A percentile compares a stretch with the other conserved stretches of the same genome.
Evolutionary conservation across 2,888 invertebrate genomes (phyloP).

Genomic region (Zygogramma bicolorata): DNA sequence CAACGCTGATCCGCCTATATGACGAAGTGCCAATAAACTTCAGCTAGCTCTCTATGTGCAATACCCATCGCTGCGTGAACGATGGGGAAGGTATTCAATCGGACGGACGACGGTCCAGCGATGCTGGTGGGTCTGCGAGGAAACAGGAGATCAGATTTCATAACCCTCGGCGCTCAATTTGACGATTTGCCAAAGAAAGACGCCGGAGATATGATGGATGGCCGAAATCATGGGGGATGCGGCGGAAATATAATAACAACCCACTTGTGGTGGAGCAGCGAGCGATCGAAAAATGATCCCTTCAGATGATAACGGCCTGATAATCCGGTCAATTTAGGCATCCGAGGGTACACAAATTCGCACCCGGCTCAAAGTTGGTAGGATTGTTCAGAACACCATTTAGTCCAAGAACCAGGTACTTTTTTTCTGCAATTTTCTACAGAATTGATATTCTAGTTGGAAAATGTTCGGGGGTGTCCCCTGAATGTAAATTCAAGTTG

Average conservation of each 20-base stretch:
- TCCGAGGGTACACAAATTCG: too few species aligned
- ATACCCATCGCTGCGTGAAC: neutral
- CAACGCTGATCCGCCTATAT: neutral
- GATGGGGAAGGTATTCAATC: conserved; percentile 46
- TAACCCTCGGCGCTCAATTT: conserved; percentile 61
- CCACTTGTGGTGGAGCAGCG: conserved; percentile 55
- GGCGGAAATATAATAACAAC: conserved; percentile 61
- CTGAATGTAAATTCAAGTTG: too few species aligned
- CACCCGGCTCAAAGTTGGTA: too few species aligned
- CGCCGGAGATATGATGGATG: conserved; percentile 61
- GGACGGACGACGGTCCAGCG: conserved; percentile 53
- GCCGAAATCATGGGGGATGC: conserved; percentile 62
- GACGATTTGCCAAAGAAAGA: conserved; percentile 63
- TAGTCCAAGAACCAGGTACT: too few species aligned
- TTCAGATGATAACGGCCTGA: conserved; percentile 41
- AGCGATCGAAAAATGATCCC: conserved; percentile 31
- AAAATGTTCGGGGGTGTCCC: too few species aligned
- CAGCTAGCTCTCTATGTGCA: neutral
- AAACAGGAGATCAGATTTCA: conserved; percentile 61
- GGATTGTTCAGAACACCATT: too few species aligned
- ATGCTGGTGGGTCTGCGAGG: conserved; percentile 52
- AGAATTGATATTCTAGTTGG: too few species aligned
- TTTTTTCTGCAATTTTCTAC: too few species aligned
- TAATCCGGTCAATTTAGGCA: too few species aligned
- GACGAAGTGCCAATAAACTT: neutral